phyloP scores from a whole-genome alignment of 2,113 vertebrate genomes.

The Vombatus ursinus region DNA sequence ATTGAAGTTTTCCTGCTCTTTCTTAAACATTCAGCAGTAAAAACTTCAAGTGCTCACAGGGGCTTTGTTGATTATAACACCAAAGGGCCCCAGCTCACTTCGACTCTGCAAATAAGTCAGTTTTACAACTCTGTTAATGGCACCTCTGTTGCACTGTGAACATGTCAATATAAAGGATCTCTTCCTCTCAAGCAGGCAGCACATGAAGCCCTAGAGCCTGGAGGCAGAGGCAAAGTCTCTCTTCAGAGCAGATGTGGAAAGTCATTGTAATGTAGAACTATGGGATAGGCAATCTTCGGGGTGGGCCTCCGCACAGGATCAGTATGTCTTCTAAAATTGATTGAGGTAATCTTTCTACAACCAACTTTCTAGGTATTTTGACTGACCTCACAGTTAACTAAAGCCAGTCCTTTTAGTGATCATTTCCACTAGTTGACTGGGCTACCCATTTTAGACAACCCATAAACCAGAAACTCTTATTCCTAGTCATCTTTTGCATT shows the following conservation, averaged over 20 bases:
- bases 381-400: background rate
- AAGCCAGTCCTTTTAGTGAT: background rate
- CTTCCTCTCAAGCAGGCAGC: background rate
- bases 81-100: background rate
- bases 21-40: constrained; percentile 1
- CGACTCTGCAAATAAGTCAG: background rate
- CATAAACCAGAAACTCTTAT: background rate
- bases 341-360: background rate
- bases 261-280: background rate
- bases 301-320: background rate
- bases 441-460: background rate
- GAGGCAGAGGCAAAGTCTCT: background rate
- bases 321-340: background rate
- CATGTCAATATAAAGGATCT: background rate
- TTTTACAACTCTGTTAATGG: background rate
- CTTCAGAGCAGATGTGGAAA: background rate
- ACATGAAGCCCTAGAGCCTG: background rate
- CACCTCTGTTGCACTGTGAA: background rate
- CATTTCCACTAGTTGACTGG: background rate
- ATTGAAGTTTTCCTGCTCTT: background rate
- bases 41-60: constrained; percentile 1
- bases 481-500: background rate
- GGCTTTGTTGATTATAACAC: constrained; percentile 1
- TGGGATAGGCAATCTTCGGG: background rate
- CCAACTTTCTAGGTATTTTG: background rate